Conservation (phyloP, 2,113 vertebrate genomes). For the Nothocercus julius region DNA sequence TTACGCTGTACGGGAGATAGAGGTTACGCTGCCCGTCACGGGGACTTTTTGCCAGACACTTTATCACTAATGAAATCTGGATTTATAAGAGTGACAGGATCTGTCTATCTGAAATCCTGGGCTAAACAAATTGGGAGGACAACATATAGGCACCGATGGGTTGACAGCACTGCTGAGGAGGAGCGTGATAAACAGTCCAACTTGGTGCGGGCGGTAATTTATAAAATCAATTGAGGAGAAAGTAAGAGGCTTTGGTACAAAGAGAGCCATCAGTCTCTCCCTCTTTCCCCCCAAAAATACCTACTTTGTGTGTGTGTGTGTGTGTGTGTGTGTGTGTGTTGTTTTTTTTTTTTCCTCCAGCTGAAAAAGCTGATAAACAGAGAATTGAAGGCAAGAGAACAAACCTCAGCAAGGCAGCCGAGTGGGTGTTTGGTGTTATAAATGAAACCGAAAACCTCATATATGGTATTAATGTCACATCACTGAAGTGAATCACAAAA, state of each 20-base stretch:
- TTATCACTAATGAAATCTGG: not conserved
- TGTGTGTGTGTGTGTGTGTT: too few species aligned
- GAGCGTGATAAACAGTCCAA: conserved; percentile 17
- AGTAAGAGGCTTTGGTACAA: not conserved
- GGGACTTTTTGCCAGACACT: not conserved
- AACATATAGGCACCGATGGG: not conserved
- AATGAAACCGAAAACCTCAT: not conserved
- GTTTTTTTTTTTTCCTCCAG: not conserved
- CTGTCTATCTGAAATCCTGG: conserved; percentile 19
- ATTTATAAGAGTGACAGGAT: not conserved
- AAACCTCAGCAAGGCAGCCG: not conserved
- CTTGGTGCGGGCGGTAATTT: conserved; percentile 27
- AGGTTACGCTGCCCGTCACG: not conserved
- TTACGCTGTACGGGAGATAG: not conserved
- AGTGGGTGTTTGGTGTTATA: not conserved
- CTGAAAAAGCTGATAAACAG: not conserved
- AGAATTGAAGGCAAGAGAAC: not conserved
- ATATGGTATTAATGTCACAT: not conserved
- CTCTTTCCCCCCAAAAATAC: not conserved
- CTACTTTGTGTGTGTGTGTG: not conserved
- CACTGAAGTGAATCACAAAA: conserved; percentile 22
- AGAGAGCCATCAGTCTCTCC: conserved; percentile 14
- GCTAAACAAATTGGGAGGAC: conserved; percentile 14
- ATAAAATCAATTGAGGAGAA: not conserved
- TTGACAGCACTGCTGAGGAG: not conserved